Percentiles rank a stretch among this genome's conserved stretches.
phyloP scores from a whole-genome alignment of 2,113 vertebrate genomes.

The Lagopus muta region DNA sequence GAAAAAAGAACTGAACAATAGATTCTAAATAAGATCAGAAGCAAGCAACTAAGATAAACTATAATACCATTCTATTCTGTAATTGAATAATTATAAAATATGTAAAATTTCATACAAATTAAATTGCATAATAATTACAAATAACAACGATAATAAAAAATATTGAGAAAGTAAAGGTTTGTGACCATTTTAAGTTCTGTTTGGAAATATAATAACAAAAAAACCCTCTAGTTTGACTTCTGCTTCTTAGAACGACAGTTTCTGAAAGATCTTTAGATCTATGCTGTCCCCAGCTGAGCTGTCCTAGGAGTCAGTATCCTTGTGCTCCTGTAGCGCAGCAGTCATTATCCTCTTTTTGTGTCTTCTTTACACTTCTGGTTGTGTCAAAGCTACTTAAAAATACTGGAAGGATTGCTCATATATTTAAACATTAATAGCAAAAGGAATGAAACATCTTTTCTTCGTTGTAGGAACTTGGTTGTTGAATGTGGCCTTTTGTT shows the following conservation, averaged over 20 bases:
- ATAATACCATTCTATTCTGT: background rate
- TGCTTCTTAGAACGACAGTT: background rate
- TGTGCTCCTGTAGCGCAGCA: fast-evolving
- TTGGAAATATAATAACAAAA: background rate
- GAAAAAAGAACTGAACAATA: background rate
- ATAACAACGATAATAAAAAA: background rate
- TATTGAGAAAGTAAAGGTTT: background rate
- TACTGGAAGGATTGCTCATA: background rate
- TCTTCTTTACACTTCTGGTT: background rate
- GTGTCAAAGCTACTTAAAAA: background rate
- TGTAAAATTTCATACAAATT: background rate
- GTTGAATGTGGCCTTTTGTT: too few species aligned
- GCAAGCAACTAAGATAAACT: background rate
- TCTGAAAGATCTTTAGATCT: background rate
- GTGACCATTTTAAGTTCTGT: background rate
- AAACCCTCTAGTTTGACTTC: background rate
- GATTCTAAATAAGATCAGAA: background rate
- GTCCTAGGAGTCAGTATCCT: background rate
- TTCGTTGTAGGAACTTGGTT: background rate
- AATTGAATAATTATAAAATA: background rate
- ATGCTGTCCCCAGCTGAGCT: fast-evolving
- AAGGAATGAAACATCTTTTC: background rate
- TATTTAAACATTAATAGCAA: background rate
- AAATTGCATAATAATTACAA: background rate
- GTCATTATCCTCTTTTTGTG: background rate